Base-by-base conservation (phyloP, 1,140 invertebrate genomes). In the Eurosta solidaginis region DNA sequence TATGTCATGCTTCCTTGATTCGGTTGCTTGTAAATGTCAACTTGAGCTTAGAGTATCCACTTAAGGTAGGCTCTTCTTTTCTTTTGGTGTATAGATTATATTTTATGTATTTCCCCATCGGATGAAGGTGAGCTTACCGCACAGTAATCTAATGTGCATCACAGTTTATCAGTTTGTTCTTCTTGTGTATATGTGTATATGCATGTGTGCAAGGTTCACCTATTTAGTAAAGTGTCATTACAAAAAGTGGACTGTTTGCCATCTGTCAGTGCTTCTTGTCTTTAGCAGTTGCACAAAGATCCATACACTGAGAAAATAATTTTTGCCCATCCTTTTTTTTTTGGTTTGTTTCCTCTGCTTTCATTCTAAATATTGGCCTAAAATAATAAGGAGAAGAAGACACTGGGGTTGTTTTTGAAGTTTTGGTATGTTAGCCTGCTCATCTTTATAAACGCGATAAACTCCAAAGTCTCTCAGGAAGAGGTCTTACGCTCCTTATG, bases 241-340 rank as follows among this genome's bases (percentile, higher is more conserved):
- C 86, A 86, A 84, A 82, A 86, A 86, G 84, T 86, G 84, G 84
- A 83, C 86, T 86, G 82, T 86, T 82, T 82, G 54, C 54, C 33
- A 17, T 25, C 33, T 68, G n/a, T 68, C 59, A 68, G 59, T 68
- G 22, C n/a, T 36, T 68, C 6, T 68, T 33, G 29, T 29, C 54
- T 14, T 54, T 54, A 25, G 22, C 14, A 54, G 22, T 12, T 54
- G 50, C 50, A 27, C 12, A n/a, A n/a, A n/a, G n/a, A n/a, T n/a
- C n/a, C n/a, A 33, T 59, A 33, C 54, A 59, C 54, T 33, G 54
- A 14, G 9, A 59, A 59, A 59, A 59, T 2, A 7, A 49, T 20
- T 49, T 20, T 20, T 49, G 22, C 9, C 1, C n/a, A 12, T 3
- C 17, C 47, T 20, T 20, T 4, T 3, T 6, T 6, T 20, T 17